Conservation (phyloP, 37 sponge, comb jelly and placozoan species). For the Haliclona indistincta region DNA sequence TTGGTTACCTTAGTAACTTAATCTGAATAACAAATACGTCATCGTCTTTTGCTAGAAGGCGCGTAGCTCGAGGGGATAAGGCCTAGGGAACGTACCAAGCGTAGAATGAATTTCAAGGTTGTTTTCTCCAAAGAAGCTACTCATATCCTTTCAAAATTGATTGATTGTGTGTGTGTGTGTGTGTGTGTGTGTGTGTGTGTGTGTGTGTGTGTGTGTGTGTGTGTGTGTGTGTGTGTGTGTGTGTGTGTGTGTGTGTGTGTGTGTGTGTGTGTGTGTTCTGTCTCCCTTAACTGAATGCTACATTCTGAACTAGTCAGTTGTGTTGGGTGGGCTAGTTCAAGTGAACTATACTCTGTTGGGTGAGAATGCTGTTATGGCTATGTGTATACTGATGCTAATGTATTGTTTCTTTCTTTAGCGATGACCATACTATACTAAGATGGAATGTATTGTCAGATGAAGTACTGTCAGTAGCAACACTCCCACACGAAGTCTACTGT, state of each 20-base stretch:
- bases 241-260: neutral
- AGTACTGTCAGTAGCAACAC: constrained; percentile 42
- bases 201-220: too few relatives aligned
- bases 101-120: constrained; percentile 61
- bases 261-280: constrained; percentile 5
- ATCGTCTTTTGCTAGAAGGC: too few relatives aligned
- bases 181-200: neutral
- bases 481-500: constrained; percentile 71
- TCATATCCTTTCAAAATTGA: constrained; percentile 51
- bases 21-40: too few relatives aligned
- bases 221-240: too few relatives aligned
- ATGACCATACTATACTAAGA: constrained; percentile 77
- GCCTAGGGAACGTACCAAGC: neutral
- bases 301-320: constrained; percentile 88
- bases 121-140: constrained; percentile 46
- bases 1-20: too few relatives aligned
- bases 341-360: constrained; percentile 85
- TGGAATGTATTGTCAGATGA: constrained; percentile 73
- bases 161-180: neutral
- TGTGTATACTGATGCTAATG: neutral
- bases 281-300: constrained; percentile 27
- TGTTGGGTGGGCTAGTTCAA: constrained; percentile 79
- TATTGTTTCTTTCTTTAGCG: constrained; percentile 39
- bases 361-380: constrained; percentile 18
- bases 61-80: too few relatives aligned